phyloP scores from a whole-genome alignment of 2,113 vertebrate species.

The Colius striatus region DNA sequence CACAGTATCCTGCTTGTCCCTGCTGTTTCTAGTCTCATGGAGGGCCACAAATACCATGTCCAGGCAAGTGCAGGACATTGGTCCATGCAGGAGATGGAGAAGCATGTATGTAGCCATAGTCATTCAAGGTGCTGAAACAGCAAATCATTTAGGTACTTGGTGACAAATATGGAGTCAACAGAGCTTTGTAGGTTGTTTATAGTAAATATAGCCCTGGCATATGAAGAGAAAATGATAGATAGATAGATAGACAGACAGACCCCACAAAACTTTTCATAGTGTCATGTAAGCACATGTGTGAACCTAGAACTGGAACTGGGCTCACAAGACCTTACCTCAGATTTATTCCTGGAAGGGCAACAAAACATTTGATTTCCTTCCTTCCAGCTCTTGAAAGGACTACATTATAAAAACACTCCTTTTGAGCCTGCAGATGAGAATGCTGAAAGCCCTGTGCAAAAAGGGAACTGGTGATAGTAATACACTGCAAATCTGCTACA shows the following conservation, averaged over 20 bases:
- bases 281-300: background rate
- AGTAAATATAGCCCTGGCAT: background rate
- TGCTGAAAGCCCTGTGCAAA: background rate
- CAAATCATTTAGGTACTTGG: background rate
- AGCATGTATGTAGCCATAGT: rapidly evolving
- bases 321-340: background rate
- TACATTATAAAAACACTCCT: background rate
- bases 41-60: background rate
- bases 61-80: background rate
- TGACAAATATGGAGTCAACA: background rate
- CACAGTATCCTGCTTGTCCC: background rate
- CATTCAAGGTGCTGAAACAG: background rate
- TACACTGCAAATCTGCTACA: background rate
- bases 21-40: background rate
- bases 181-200: background rate
- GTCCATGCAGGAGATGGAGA: background rate
- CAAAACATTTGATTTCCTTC: background rate
- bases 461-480: background rate
- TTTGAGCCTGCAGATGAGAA: background rate
- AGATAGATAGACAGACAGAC: background rate
- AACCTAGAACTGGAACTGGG: background rate
- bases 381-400: background rate
- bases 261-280: background rate
- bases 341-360: background rate
- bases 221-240: background rate